Evolutionary conservation across 1,140 invertebrate genomes (phyloP), one percentile per base, ranked within the genome.

Genomic region (Drosophila tani): DNA sequence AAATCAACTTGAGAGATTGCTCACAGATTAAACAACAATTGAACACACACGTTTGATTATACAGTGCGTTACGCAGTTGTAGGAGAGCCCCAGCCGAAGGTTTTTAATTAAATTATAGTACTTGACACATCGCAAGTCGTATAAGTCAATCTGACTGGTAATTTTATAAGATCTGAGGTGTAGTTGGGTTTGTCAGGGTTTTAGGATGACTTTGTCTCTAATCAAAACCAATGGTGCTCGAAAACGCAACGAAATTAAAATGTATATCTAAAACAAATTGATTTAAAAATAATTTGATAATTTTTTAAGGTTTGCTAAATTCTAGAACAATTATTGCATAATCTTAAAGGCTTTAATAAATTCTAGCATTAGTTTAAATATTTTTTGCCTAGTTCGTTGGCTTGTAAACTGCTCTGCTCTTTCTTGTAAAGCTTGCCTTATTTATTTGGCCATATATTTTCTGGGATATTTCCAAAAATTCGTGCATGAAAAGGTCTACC

Each of bases 1-100:
- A 73, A 73, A 73, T 73, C 69, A 73, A 73, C 27, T 59, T 71
- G 67, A 73, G 69, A 71, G 69, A 73, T 73, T 73, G 55, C 55
- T 60, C 40, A 51, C 43, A 73, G 55, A 73, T 73, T 73, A 73
- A 50, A 17, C 15, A 35, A 53, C 58, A 66, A 15, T 67, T 43
- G 63, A 21, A 66, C 47, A 38, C 7, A n/a, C 38, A 45, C 21
- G 21, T 69, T 67, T 27, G 62, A 51, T 51, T 41, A 9, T 53
- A 57, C 19, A 45, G 65, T 57, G 68, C 43, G 46, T 66, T 69
- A 38, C 35, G 45, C 66, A 35, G 27, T 35, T 38, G 19, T 70
- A 14, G 27, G 69, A 50, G 51, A 59, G 53, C n/a, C 41, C 46
- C 71, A 73, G 53, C 9, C 41, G 67, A 73, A 73, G 69, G 69